A percentile compares a stretch with the other conserved stretches of the same genome.
These are phyloP conservation scores for Apotomis betuletana DNA, from an alignment of 2,888 invertebrate genomes.

Conservation along the genomic window DNA sequence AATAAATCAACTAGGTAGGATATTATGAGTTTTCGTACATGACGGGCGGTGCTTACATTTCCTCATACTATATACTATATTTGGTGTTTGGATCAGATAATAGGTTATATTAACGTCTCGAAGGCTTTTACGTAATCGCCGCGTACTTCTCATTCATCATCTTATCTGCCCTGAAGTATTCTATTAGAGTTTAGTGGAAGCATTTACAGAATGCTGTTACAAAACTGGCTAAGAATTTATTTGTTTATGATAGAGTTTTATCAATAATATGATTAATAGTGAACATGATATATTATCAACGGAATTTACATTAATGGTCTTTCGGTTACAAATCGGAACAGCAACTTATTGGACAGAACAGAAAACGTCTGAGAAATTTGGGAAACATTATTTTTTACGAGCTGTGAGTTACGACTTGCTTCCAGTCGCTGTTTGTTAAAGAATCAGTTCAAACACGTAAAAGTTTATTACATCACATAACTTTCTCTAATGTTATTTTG, in stretches of 20 bases:
- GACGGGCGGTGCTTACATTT: slow-evolving; percentile 27
- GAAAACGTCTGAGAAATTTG: slow-evolving; percentile 4
- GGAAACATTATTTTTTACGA: slow-evolving; percentile 47
- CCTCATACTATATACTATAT: slow-evolving; percentile 45
- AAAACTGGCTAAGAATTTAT: slow-evolving; percentile 35
- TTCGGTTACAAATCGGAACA: background rate
- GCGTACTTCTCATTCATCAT: slow-evolving; percentile 39
- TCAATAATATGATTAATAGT: slow-evolving; percentile 29
- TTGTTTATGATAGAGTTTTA: slow-evolving; percentile 29
- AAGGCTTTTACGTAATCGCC: slow-evolving; percentile 40
- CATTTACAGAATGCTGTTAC: slow-evolving; percentile 39
- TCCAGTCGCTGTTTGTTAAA: slow-evolving; percentile 49
- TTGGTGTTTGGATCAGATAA: slow-evolving; percentile 44
- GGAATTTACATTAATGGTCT: background rate
- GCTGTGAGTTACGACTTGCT: slow-evolving; percentile 46
- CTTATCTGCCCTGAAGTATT: slow-evolving; percentile 37
- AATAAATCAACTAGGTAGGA: slow-evolving; percentile 55
- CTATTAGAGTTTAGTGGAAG: slow-evolving; percentile 33
- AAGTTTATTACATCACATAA: slow-evolving; percentile 59
- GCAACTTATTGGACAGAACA: background rate
- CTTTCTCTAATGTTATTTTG: slow-evolving; percentile 54
- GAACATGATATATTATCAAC: slow-evolving; percentile 16
- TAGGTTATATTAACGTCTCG: slow-evolving; percentile 30
- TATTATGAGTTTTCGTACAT: slow-evolving; percentile 28
- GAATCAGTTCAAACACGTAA: slow-evolving; percentile 55